phyloP scores from a whole-genome alignment of 2,113 vertebrate genomes.

The Castor canadensis region DNA sequence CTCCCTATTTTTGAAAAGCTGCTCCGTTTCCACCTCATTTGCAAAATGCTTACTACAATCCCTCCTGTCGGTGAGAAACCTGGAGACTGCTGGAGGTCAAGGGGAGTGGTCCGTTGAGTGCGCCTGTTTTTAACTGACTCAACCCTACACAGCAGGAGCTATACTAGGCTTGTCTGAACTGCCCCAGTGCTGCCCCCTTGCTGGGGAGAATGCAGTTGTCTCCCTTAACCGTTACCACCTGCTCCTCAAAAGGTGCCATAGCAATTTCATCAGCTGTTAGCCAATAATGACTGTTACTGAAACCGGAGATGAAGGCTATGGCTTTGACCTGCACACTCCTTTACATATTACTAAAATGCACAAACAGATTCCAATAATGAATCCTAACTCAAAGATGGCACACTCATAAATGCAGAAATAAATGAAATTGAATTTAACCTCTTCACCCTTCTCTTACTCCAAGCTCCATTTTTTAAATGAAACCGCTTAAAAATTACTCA shows the following conservation, averaged over 20 bases:
- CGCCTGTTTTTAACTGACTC: not conserved
- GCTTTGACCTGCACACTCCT: not conserved
- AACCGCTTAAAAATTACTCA: conserved; percentile 54
- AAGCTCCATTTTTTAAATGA: conserved; percentile 67
- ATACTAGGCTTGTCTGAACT: accelerated
- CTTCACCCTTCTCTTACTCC: not conserved
- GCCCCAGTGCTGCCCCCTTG: conserved; percentile 33
- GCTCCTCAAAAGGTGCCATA: not conserved
- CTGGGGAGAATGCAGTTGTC: not conserved
- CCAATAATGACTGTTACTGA: not conserved
- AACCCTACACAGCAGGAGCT: not conserved
- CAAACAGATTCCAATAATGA: not conserved
- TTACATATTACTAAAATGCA: not conserved
- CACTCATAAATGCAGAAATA: conserved; percentile 24
- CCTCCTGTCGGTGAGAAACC: not conserved
- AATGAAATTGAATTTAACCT: conserved; percentile 40
- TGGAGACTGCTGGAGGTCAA: not conserved
- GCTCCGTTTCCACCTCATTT: conserved; percentile 40
- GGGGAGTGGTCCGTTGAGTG: not conserved
- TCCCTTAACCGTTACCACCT: not conserved
- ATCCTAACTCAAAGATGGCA: not conserved
- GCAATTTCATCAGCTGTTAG: not conserved
- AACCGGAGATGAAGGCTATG: not conserved
- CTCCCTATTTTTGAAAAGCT: conserved; percentile 37
- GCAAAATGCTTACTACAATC: not conserved